Evolutionary conservation across 2,888 invertebrate species (phyloP).

Genomic region (Parelbella ahira): DNA sequence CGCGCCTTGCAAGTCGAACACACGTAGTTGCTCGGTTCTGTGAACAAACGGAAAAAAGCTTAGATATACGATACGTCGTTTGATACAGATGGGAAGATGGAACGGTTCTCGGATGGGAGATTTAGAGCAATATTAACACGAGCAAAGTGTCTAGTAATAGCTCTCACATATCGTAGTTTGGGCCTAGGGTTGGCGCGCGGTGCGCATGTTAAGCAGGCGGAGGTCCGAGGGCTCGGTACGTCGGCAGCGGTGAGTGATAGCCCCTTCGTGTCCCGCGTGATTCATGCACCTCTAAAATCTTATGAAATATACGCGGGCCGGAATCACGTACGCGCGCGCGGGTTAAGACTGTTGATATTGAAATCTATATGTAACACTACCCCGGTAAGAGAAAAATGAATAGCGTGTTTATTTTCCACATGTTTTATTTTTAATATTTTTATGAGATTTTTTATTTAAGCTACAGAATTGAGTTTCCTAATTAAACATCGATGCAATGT

Average conservation of each 20-base stretch:
- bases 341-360: conserved; percentile 80
- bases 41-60: conserved; percentile 48
- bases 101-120: conserved; percentile 60
- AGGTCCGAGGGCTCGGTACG: conserved; percentile 67
- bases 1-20: conserved; percentile 96
- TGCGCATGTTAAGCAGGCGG: conserved; percentile 66
- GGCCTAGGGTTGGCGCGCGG: conserved; percentile 73
- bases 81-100: conserved; percentile 37
- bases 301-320: conserved; percentile 78
- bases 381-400: conserved; percentile 42
- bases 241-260: conserved; percentile 75
- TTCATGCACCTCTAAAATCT: conserved; percentile 81
- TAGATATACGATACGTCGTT: conserved; percentile 32
- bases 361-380: conserved; percentile 75
- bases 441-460: too few species aligned
- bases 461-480: too few species aligned
- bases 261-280: conserved; percentile 75
- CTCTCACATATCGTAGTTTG: conserved; percentile 78
- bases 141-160: conserved; percentile 80
- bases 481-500: too few species aligned
- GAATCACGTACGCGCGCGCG: conserved; percentile 74
- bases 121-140: conserved; percentile 77
- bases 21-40: conserved; percentile 97
- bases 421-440: background rate
- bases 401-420: conserved; percentile 4